Conservation (phyloP, 2,888 invertebrate genomes). For the Mimachlamys varia region DNA sequence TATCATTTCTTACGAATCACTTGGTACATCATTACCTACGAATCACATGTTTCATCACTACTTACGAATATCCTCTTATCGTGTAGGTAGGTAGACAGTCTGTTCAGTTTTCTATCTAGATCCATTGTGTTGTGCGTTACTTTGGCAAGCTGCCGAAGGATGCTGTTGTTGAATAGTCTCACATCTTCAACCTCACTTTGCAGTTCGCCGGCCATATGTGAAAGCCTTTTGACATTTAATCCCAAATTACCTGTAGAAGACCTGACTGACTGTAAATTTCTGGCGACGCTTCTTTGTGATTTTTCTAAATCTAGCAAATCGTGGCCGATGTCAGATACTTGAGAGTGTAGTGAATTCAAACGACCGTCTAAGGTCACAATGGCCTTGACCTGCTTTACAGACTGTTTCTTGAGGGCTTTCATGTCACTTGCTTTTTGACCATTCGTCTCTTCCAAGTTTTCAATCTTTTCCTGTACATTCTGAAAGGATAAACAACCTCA, state of each 20-base stretch:
- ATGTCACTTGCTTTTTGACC: not conserved
- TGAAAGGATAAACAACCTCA: not conserved
- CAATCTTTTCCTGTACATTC: constrained; percentile 16
- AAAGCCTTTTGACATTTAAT: not conserved
- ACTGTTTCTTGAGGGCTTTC: constrained; percentile 3
- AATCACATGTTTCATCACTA: not conserved
- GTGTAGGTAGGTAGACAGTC: not conserved
- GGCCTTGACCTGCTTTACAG: constrained; percentile 3
- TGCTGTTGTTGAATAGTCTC: not conserved
- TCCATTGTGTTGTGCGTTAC: not conserved
- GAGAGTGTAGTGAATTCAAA: not conserved
- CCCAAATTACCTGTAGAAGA: not conserved
- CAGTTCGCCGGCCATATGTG: not conserved
- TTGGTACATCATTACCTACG: too few species aligned
- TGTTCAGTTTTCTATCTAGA: not conserved
- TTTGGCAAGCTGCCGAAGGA: not conserved
- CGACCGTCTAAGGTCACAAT: not conserved
- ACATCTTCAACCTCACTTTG: constrained; percentile 25
- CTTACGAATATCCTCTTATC: constrained; percentile 24
- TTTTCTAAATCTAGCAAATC: constrained; percentile 36
- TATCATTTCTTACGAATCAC: too few species aligned
- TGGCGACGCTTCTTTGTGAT: constrained; percentile 36
- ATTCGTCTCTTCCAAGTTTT: constrained; percentile 36
- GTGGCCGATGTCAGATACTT: not conserved
- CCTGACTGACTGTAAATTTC: not conserved